Conservation (phyloP, 2,888 invertebrate genomes). For the Pristionchus maxplancki region DNA sequence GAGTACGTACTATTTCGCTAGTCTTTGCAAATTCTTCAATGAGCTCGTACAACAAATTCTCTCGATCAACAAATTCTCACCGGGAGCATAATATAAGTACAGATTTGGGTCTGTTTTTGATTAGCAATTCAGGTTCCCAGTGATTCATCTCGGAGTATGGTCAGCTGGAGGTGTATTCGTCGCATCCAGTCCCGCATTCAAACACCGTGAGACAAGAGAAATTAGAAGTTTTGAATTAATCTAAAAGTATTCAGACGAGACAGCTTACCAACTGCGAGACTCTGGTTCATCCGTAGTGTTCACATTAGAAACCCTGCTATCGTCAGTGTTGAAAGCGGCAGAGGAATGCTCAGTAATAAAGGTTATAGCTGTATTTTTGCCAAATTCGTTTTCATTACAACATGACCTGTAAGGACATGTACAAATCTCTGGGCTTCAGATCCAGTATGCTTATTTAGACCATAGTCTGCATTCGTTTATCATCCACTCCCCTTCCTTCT, state of each 20-base stretch:
- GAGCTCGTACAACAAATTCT: not conserved
- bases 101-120: too few species aligned
- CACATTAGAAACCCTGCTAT: not conserved
- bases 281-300: not conserved
- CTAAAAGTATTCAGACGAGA: not conserved
- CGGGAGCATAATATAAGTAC: too few species aligned
- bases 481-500: not conserved
- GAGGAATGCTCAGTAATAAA: not conserved
- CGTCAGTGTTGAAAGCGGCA: not conserved
- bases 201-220: not conserved
- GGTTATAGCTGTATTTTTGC: too few species aligned
- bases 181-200: not conserved
- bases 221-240: not conserved
- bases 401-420: too few species aligned
- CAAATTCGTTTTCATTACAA: too few species aligned
- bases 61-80: not conserved
- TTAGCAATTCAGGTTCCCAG: not conserved
- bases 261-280: not conserved
- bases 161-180: not conserved
- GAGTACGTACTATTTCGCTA: not conserved
- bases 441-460: too few species aligned
- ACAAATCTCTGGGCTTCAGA: too few species aligned
- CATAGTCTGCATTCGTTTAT: not conserved
- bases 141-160: not conserved
- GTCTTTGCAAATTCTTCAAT: not conserved